phyloP scores from a whole-genome alignment of 2,113 vertebrate species.

The Heteronetta atricapilla region DNA sequence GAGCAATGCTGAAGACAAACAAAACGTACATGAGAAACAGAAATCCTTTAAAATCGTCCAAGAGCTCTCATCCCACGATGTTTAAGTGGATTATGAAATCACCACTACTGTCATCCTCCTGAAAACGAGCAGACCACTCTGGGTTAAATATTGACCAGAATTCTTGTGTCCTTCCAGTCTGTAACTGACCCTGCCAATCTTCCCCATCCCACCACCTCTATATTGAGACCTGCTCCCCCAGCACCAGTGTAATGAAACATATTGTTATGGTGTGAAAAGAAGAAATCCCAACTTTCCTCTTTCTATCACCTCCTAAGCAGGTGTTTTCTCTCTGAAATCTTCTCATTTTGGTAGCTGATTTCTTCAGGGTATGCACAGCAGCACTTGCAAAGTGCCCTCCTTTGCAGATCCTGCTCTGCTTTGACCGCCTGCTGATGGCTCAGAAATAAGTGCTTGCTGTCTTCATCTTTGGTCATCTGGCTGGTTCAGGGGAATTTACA shows the following conservation, averaged over 20 bases:
- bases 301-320: not conserved
- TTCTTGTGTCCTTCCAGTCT: not conserved
- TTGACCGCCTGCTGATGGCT: not conserved
- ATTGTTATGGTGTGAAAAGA: rapidly evolving
- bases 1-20: not conserved
- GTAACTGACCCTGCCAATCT: not conserved
- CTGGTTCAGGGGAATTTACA: not conserved
- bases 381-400: not conserved
- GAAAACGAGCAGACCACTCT: not conserved
- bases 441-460: not conserved
- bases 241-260: not conserved
- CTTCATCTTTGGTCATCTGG: not conserved
- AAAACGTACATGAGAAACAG: not conserved
- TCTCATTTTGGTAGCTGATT: not conserved
- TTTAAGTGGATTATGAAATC: not conserved
- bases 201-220: not conserved
- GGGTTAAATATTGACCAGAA: not conserved
- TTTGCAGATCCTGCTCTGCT: not conserved
- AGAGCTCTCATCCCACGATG: not conserved
- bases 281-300: not conserved
- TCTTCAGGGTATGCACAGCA: not conserved
- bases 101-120: not conserved
- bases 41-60: not conserved
- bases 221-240: not conserved
- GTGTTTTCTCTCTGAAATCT: not conserved